Evolutionary conservation across 2,888 invertebrate species (phyloP).

Genomic region (Diogma glabrata): DNA sequence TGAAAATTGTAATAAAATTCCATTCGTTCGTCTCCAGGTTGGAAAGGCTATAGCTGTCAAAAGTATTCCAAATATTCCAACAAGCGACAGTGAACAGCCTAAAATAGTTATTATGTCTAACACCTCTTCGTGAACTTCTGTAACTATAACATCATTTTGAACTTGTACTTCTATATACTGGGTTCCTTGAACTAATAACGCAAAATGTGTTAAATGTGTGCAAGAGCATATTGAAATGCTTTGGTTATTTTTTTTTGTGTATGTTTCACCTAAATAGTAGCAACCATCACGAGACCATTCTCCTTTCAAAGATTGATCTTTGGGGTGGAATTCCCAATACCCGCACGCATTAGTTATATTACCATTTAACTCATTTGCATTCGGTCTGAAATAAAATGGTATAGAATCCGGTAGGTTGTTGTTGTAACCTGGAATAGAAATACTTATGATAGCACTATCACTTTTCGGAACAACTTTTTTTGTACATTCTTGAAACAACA

Average conservation of each 20-base stretch:
- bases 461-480: constrained; percentile 24
- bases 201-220: constrained; percentile 49
- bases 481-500: constrained; percentile 41
- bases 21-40: constrained; percentile 48
- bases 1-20: constrained; percentile 51
- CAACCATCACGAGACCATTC: constrained; percentile 47
- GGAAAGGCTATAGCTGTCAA: constrained; percentile 45
- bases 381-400: constrained; percentile 38
- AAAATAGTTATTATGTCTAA: constrained; percentile 46
- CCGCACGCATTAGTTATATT: constrained; percentile 36
- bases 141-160: constrained; percentile 25
- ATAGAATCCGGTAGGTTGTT: constrained; percentile 43
- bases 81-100: constrained; percentile 46
- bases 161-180: constrained; percentile 25
- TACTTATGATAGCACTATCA: constrained; percentile 43
- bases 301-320: neutral
- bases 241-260: constrained; percentile 26
- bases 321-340: constrained; percentile 46
- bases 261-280: constrained; percentile 26
- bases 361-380: constrained; percentile 22
- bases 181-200: constrained; percentile 38
- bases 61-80: constrained; percentile 46
- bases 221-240: constrained; percentile 39
- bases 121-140: constrained; percentile 34
- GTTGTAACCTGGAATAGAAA: constrained; percentile 46